Evolutionary conservation across 2,113 vertebrate genomes (phyloP).

Genomic region (Megatriorchis doriae): DNA sequence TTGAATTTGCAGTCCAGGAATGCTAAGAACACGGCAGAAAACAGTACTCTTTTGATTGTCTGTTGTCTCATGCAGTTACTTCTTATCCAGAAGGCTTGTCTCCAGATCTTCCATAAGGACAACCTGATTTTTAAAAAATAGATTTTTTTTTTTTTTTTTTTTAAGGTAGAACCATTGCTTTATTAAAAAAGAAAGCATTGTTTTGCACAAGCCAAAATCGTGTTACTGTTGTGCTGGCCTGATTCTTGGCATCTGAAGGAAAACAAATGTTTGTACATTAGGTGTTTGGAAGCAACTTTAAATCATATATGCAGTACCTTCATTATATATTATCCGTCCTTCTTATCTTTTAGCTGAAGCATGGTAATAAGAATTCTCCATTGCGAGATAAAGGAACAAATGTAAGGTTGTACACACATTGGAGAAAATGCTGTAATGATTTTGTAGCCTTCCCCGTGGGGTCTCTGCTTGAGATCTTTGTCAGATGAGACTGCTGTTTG

Average conservation of each 20-base stretch:
- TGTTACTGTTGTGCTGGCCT: background rate
- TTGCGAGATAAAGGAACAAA: background rate
- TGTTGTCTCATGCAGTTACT: background rate
- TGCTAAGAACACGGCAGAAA: background rate
- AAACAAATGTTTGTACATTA: background rate
- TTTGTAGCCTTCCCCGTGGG: background rate
- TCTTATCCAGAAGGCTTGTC: background rate
- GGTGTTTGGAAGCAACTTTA: background rate
- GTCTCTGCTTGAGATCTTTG: background rate
- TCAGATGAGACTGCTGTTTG: background rate
- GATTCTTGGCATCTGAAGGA: slow-evolving; percentile 6
- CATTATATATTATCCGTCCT: background rate
- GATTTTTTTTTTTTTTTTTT: no score
- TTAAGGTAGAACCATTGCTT: background rate
- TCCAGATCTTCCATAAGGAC: background rate
- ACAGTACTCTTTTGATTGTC: background rate
- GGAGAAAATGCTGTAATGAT: background rate
- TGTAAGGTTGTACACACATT: background rate
- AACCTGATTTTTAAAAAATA: background rate
- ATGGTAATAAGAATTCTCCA: background rate
- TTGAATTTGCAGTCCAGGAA: background rate
- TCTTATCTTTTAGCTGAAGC: background rate
- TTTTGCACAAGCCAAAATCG: slow-evolving; percentile 3
- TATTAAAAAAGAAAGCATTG: background rate
- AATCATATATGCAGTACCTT: background rate